phyloP scores from a whole-genome alignment of 2,888 invertebrate genomes.

The Enchytraeus crypticus region DNA sequence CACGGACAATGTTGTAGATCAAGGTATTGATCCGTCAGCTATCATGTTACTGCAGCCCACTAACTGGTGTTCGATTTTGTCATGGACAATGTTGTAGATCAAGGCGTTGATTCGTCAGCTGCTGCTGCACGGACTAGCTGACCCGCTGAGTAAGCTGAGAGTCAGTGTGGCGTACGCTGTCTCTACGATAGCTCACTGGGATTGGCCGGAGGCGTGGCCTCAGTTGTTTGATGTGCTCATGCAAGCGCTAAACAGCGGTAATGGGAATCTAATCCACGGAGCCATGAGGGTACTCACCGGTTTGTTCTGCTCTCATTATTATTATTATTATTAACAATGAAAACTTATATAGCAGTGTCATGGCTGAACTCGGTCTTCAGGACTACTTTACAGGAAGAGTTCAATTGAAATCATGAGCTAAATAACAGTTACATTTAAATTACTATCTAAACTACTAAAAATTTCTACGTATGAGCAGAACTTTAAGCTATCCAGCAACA shows the following conservation, averaged over 20 bases:
- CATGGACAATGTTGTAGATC: conserved; percentile 48
- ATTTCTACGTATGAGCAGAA: too few relatives aligned
- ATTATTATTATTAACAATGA: neutral
- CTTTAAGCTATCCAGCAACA: too few relatives aligned
- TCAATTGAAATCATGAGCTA: too few relatives aligned
- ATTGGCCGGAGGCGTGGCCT: conserved; percentile 67
- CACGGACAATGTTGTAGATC: too few relatives aligned
- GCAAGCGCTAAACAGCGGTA: conserved; percentile 55
- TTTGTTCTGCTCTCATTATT: conserved; percentile 21
- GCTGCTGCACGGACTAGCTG: conserved; percentile 59
- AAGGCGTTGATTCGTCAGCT: conserved; percentile 60
- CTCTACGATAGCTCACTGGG: conserved; percentile 63
- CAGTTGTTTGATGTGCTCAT: conserved; percentile 62
- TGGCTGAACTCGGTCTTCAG: too few relatives aligned
- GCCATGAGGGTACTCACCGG: conserved; percentile 62
- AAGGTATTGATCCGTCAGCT: too few relatives aligned
- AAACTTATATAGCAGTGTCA: too few relatives aligned
- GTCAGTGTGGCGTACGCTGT: conserved; percentile 63
- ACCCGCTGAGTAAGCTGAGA: conserved; percentile 61
- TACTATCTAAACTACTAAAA: too few relatives aligned
- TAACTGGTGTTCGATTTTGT: neutral
- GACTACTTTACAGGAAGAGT: too few relatives aligned
- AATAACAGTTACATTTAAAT: too few relatives aligned
- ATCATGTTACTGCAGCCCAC: too few relatives aligned
- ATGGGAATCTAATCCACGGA: conserved; percentile 57